Evolutionary conservation across 2,113 vertebrate species (phyloP).

Genomic region (Scomber colias): DNA sequence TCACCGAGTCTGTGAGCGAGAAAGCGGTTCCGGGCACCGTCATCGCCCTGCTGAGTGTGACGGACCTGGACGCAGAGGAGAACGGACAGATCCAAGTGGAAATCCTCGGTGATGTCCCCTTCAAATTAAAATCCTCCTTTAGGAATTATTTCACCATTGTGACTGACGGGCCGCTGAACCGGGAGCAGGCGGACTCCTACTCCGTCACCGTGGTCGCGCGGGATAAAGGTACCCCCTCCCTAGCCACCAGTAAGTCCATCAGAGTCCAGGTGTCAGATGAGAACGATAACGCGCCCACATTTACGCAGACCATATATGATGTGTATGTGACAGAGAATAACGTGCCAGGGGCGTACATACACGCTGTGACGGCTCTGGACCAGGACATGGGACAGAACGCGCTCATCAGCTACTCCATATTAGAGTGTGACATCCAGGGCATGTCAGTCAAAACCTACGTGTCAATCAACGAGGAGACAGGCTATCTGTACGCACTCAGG

Average conservation of each 20-base stretch:
- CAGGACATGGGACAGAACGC: constrained; percentile 93
- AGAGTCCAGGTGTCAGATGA: constrained; percentile 95
- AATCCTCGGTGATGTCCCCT: constrained; percentile 94
- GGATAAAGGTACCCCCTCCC: constrained; percentile 90
- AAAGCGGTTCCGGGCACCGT: constrained; percentile 94
- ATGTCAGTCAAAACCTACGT: constrained; percentile 99
- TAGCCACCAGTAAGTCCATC: constrained; percentile 93
- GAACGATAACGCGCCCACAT: constrained; percentile 96
- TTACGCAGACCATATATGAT: constrained; percentile 93
- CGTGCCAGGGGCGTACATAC: constrained; percentile 97
- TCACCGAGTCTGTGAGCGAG: constrained; percentile 96
- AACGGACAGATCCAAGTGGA: constrained; percentile 96
- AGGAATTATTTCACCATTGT: constrained; percentile 96
- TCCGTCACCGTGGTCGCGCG: constrained; percentile 94
- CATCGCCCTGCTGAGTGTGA: constrained; percentile 95
- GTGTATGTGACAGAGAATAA: constrained; percentile 98
- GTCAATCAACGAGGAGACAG: constrained; percentile 97
- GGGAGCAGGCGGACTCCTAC: constrained; percentile 93
- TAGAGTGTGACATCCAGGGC: constrained; percentile 96
- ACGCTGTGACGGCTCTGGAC: constrained; percentile 94
- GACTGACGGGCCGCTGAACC: constrained; percentile 93
- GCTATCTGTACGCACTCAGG: constrained; percentile 94
- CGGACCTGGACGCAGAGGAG: constrained; percentile 93
- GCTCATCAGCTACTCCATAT: constrained; percentile 92
- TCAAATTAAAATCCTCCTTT: constrained; percentile 95